Percentiles rank a stretch among this genome's conserved stretches.
phyloP scores from a whole-genome alignment of 2,888 invertebrate species.

The Acleris holmiana region DNA sequence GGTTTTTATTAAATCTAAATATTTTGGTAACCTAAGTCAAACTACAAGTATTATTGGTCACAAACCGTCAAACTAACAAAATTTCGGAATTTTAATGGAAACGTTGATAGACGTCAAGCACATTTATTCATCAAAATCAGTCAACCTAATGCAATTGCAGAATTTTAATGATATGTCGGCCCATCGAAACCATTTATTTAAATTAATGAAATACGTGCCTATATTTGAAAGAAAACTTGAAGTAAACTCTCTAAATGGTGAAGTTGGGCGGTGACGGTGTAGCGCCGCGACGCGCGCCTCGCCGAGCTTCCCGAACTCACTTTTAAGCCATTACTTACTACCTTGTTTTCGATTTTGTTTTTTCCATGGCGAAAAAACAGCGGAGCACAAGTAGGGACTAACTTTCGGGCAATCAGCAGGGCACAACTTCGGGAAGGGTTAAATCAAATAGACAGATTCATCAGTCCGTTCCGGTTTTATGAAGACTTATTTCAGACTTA shows the following conservation, averaged over 20 bases:
- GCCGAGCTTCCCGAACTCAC: constrained; percentile 34
- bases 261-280: constrained; percentile 24
- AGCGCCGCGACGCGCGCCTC: constrained; percentile 42
- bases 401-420: constrained; percentile 82
- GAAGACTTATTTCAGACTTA: constrained; percentile 85
- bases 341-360: constrained; percentile 80
- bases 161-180: too few relatives aligned
- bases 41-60: too few relatives aligned
- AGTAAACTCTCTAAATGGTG: constrained; percentile 22
- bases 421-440: constrained; percentile 78
- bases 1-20: too few relatives aligned
- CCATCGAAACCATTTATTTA: not conserved
- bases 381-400: constrained; percentile 69
- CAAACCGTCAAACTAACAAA: too few relatives aligned
- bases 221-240: constrained; percentile 15
- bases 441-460: constrained; percentile 74
- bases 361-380: constrained; percentile 71
- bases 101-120: too few relatives aligned
- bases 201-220: not conserved
- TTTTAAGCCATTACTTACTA: constrained; percentile 77
- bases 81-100: too few relatives aligned
- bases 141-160: too few relatives aligned
- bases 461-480: constrained; percentile 77
- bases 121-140: too few relatives aligned
- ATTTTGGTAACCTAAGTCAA: too few relatives aligned